phyloP scores from a whole-genome alignment of 2,888 invertebrate genomes.

The Cenopis cana region DNA sequence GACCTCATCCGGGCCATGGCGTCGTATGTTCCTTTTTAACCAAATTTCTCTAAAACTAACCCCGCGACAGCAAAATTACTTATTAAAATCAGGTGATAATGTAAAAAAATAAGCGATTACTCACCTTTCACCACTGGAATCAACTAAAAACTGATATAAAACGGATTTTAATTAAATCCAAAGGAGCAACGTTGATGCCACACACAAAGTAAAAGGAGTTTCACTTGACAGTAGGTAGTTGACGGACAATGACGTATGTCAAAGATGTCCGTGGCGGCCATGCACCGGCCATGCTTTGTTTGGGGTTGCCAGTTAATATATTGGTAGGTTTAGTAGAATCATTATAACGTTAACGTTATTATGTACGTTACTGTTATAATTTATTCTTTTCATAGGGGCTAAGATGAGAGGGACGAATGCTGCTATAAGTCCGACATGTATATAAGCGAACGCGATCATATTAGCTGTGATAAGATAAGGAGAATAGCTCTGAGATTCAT shows the following conservation, averaged over 20 bases:
- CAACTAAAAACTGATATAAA: neutral
- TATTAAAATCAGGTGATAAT: neutral
- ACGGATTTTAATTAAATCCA: neutral
- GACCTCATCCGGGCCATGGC: conserved; percentile 30
- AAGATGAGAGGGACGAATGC: too few relatives aligned
- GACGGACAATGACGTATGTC: conserved; percentile 16
- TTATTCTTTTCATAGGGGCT: too few relatives aligned
- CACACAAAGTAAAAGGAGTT: neutral
- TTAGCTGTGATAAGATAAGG: too few relatives aligned
- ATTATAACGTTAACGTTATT: neutral
- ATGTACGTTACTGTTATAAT: too few relatives aligned
- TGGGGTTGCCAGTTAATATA: neutral
- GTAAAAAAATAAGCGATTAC: conserved; percentile 11
- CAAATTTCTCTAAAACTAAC: conserved; percentile 23
- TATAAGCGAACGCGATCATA: too few relatives aligned
- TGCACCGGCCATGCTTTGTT: neutral
- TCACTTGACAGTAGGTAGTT: neutral
- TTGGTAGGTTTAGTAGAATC: conserved; percentile 24
- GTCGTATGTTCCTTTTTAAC: conserved; percentile 24
- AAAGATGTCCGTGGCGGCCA: neutral
- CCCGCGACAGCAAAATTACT: neutral
- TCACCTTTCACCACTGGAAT: conserved; percentile 1
- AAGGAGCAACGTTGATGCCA: too few relatives aligned
- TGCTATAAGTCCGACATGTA: too few relatives aligned
- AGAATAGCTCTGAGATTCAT: too few relatives aligned